These are phyloP conservation scores for Erpobdella octoculata DNA, from an alignment of 2,888 invertebrate species.

Conservation along the genomic window DNA sequence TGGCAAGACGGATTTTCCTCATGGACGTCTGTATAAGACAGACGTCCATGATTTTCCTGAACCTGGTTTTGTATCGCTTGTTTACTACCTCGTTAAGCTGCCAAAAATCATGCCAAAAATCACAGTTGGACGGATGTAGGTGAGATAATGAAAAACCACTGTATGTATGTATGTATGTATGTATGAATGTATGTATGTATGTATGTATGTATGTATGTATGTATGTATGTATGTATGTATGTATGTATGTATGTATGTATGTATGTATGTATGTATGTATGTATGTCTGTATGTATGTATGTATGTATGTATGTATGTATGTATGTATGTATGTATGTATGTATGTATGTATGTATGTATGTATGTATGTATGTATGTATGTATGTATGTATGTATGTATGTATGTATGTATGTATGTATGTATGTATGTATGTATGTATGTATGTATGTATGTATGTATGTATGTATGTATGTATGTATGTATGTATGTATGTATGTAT, in stretches of 20 bases:
- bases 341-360: background rate
- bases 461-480: constrained; percentile 17
- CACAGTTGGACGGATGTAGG: too few species aligned
- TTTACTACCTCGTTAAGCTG: too few species aligned
- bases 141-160: too few species aligned
- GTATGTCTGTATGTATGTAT: too few species aligned
- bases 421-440: constrained; percentile 12
- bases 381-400: constrained; percentile 24
- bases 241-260: too few species aligned
- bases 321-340: background rate
- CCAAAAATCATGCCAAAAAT: too few species aligned
- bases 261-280: too few species aligned
- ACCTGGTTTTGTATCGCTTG: too few species aligned
- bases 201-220: constrained; percentile 14
- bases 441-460: constrained; percentile 18
- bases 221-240: constrained; percentile 23
- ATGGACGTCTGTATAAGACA: too few species aligned
- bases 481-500: constrained; percentile 25
- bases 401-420: constrained; percentile 21
- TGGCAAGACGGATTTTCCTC: too few species aligned
- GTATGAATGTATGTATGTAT: background rate
- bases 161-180: too few species aligned
- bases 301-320: background rate
- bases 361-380: background rate
- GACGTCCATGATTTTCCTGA: too few species aligned